phyloP scores from a whole-genome alignment of 2,113 vertebrate species.

The Epinephelus cyanopodus region DNA sequence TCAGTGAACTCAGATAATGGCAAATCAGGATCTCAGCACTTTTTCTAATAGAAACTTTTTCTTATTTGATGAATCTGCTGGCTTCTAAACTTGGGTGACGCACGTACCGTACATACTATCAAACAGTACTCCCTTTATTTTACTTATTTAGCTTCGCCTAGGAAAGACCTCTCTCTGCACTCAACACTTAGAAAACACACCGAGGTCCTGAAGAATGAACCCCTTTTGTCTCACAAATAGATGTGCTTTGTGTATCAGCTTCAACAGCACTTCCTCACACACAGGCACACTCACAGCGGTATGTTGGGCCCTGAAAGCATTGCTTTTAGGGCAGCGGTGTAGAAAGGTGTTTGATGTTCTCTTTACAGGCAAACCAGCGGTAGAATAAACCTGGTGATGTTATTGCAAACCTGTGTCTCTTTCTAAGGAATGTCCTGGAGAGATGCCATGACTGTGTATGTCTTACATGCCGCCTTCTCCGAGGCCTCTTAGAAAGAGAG shows the following conservation, averaged over 20 bases:
- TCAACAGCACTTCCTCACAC: neutral
- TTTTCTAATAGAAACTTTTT: slow-evolving; percentile 49
- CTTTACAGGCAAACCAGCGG: neutral
- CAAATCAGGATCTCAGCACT: slow-evolving; percentile 60
- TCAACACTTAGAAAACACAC: neutral
- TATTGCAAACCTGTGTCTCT: slow-evolving; percentile 69
- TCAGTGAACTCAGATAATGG: slow-evolving; percentile 51
- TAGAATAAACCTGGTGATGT: slow-evolving; percentile 12
- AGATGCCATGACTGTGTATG: neutral
- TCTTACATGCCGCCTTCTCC: slow-evolving; percentile 4
- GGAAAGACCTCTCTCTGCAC: neutral
- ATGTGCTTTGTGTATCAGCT: slow-evolving; percentile 26
- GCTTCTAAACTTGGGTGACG: neutral
- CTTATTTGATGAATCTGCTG: slow-evolving; percentile 30
- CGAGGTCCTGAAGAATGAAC: neutral
- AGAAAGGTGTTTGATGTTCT: slow-evolving; percentile 54
- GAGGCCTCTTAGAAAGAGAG: slow-evolving; percentile 1
- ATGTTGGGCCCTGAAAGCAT: slow-evolving; percentile 41
- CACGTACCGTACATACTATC: neutral
- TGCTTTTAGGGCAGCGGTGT: slow-evolving; percentile 57
- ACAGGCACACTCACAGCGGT: slow-evolving; percentile 4
- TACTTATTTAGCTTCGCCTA: neutral
- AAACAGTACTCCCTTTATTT: neutral
- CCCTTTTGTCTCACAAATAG: slow-evolving; percentile 40
- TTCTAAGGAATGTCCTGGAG: slow-evolving; percentile 25